phyloP scores from a whole-genome alignment of 2,797 vertebrate genomes.

The Kryptopterus vitreolus region DNA sequence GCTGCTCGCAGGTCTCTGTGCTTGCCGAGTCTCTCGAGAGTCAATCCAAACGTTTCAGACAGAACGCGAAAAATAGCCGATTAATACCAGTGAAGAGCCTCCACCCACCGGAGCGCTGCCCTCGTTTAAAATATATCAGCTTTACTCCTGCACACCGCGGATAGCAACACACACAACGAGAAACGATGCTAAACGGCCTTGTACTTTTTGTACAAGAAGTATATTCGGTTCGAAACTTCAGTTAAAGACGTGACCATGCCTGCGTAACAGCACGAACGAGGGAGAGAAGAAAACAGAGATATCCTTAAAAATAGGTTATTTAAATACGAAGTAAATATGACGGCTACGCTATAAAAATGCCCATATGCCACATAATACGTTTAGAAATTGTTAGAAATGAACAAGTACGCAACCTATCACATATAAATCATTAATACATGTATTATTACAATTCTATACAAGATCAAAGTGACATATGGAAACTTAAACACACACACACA shows the following conservation, averaged over 20 bases:
- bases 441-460: background rate
- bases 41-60: constrained; percentile 77
- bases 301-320: background rate
- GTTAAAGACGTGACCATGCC: constrained; percentile 24
- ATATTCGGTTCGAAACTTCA: constrained; percentile 39
- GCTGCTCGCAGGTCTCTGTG: constrained; percentile 59
- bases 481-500: too few species aligned
- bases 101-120: constrained; percentile 70
- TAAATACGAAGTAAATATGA: background rate
- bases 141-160: constrained; percentile 50
- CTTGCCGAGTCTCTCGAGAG: constrained; percentile 66
- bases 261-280: background rate
- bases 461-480: background rate
- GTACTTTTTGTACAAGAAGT: constrained; percentile 17
- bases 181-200: constrained; percentile 40
- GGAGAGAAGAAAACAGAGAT: background rate
- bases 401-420: background rate
- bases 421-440: background rate
- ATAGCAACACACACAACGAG: constrained; percentile 22
- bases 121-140: constrained; percentile 70
- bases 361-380: background rate
- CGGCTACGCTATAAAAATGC: background rate
- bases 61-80: constrained; percentile 77
- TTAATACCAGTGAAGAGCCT: constrained; percentile 79
- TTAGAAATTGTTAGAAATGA: background rate